These are phyloP conservation scores for Sebastes reedi DNA, from an alignment of 2,797 vertebrate species.

Conservation along the genomic window DNA sequence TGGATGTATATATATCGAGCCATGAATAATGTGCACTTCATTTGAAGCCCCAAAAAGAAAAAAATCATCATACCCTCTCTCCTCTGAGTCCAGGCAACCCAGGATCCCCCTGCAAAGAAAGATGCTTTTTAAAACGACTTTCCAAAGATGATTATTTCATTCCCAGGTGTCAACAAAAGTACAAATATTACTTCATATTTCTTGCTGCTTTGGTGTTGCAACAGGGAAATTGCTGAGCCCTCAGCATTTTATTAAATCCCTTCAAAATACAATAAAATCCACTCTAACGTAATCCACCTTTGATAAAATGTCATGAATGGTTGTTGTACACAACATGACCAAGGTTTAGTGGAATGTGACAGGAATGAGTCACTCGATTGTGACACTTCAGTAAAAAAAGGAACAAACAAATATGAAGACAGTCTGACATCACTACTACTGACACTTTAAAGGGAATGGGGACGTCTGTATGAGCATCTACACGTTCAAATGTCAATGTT, in stretches of 20 bases:
- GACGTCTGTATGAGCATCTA: background rate
- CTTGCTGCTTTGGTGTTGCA: background rate
- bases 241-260: background rate
- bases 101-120: constrained; percentile 82
- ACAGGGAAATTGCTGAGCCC: background rate
- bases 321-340: background rate
- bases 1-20: background rate
- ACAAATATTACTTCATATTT: background rate
- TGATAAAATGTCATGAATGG: background rate
- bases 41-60: background rate
- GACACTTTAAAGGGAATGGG: constrained; percentile 33
- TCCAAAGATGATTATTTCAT: background rate
- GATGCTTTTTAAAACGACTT: background rate
- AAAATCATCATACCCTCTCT: constrained; percentile 83
- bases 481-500: background rate
- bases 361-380: constrained; percentile 9
- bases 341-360: background rate
- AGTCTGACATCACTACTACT: background rate
- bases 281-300: background rate
- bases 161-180: background rate
- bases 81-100: constrained; percentile 86
- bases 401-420: constrained; percentile 14
- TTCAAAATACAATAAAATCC: background rate
- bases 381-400: constrained; percentile 15
- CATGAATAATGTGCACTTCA: background rate